These are phyloP conservation scores for Ceryle rudis DNA, from an alignment of 2,797 vertebrate species.

Conservation along the genomic window DNA sequence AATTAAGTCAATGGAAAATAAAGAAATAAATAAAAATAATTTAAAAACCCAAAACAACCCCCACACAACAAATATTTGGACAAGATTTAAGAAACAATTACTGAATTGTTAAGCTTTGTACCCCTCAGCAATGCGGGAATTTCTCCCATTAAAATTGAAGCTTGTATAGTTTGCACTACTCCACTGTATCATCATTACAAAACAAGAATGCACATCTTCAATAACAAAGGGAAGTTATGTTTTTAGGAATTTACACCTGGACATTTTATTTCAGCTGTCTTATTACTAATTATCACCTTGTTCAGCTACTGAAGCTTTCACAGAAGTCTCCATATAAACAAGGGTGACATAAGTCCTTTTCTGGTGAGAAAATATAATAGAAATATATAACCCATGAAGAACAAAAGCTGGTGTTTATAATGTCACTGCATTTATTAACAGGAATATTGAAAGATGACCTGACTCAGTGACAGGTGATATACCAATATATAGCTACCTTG, in stretches of 20 bases:
- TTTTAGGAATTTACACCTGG: background rate
- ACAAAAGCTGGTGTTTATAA: background rate
- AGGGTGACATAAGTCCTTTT: background rate
- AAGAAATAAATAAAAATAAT: no score
- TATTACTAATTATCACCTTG: background rate
- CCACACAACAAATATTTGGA: no score
- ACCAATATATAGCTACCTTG: background rate
- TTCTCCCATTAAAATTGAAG: background rate
- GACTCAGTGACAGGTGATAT: background rate
- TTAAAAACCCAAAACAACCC: background rate
- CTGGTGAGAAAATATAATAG: background rate
- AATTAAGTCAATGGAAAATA: background rate
- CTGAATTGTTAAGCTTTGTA: background rate
- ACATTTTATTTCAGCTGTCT: background rate
- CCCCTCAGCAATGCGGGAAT: background rate
- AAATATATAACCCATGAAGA: background rate
- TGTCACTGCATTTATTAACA: background rate
- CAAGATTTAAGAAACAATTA: background rate
- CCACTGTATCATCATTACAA: background rate
- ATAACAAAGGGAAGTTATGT: background rate
- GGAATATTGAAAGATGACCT: background rate
- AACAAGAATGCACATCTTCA: background rate
- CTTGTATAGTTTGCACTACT: background rate
- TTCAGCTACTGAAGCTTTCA: background rate
- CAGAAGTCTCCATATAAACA: background rate